Percentiles rank a stretch among this genome's conserved stretches.
phyloP scores from a whole-genome alignment of 2,113 vertebrate species.

The Pseudopipra pipra region DNA sequence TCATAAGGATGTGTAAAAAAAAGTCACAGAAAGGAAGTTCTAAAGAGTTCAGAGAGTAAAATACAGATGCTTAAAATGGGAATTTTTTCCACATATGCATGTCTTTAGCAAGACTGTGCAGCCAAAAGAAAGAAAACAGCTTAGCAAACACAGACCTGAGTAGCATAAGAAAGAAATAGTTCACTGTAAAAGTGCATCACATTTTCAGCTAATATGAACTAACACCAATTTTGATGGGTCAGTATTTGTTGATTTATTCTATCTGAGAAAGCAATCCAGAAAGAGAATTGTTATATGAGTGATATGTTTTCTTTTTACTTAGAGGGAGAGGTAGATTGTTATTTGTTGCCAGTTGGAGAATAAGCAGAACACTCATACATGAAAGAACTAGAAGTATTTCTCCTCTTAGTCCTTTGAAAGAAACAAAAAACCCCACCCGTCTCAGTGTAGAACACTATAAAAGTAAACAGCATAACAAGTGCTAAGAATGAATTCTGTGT shows the following conservation, averaged over 20 bases:
- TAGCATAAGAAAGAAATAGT: background rate
- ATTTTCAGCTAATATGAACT: background rate
- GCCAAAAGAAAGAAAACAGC: background rate
- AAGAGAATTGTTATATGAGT: background rate
- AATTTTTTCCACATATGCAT: fast-evolving
- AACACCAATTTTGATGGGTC: background rate
- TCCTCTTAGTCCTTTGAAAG: background rate
- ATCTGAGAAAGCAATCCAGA: background rate
- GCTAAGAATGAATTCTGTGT: background rate
- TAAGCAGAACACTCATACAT: background rate
- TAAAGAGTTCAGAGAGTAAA: background rate
- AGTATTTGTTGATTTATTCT: background rate
- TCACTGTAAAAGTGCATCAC: background rate
- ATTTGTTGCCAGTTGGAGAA: background rate
- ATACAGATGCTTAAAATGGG: background rate
- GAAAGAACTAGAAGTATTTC: background rate
- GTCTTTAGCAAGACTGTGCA: background rate
- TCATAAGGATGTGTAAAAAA: background rate
- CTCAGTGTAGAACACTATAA: background rate
- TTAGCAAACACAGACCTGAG: background rate
- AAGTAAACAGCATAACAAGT: background rate
- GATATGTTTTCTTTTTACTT: background rate
- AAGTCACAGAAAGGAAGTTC: background rate
- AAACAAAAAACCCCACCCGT: background rate
- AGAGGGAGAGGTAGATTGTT: background rate